Evolutionary conservation across 2,113 vertebrate species (phyloP), one percentile per base, ranked within the genome.

Genomic region (Amphiprion percula): DNA sequence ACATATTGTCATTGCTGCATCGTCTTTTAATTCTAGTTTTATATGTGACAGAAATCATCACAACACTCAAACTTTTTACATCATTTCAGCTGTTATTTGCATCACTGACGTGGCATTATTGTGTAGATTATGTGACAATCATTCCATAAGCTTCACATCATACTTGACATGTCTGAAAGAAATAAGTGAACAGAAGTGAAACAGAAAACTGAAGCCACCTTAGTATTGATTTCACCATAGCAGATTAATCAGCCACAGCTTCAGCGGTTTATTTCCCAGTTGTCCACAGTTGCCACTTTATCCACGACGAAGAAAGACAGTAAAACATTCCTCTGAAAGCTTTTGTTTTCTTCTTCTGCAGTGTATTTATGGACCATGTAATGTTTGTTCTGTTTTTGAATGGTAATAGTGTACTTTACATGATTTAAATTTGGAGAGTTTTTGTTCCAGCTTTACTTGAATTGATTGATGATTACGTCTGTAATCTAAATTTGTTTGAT

Each of bases 401-500:
- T 88, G 68, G 80, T 81, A 79, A 83, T 80, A 70, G 59, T 83
- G 71, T 86, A 79, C 63, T 76, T 76, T 79, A 82, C 58, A 84
- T 78, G 7, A 75, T 61, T 79, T 73, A 23, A 62, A 87, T 63
- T 55, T 68, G 53, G 39, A 50, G 52, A 67, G 58, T 49, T 74
- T 71, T 88, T 74, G 80, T 89, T 90, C 47, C 33, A 89, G 64
- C 85, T 85, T 83, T 88, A 87, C 74, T 90, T 92, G 80, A 91
- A 89, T 77, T 84, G 77, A 91, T 78, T 61, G 62, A 86, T 74
- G 85, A 86, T 89, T 90, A 77, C 75, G 59, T 80, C 72, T 82
- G 90, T 91, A 83, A 91, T 90, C 81, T 84, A 68, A 83, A 79
- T 86, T 88, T 90, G 82, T 93, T 92, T 94, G 88, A 90, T 93